Base-by-base conservation (phyloP, 1,140 invertebrate species). In the Conus betulinus region DNA sequence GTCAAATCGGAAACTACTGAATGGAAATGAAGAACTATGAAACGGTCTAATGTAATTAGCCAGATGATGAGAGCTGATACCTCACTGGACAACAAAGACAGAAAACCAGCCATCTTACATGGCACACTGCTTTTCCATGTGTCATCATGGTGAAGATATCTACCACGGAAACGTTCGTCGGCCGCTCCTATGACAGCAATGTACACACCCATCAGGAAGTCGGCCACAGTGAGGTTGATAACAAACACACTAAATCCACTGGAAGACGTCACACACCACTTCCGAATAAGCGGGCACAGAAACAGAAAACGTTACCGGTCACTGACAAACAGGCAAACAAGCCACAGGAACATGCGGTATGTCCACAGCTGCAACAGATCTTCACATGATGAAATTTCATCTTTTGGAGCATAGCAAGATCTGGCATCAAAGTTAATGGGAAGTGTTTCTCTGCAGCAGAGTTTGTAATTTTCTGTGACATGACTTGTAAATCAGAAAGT, bases 361-460 rank as follows among this genome's bases (percentile, higher is more conserved):
- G 87, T 15, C 39, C 85, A 63, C 20, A 85, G 85, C 25, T 82
- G 57, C 51, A 92, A 85, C 39, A 92, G 60, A 60, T 92, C 88
- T 25, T 86, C 84, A 85, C 92, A 92, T 0, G 92, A 92, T 13
- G 92, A 92, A 67, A 92, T 87, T 78, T 89, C 88, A 53, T 89
- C 85, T 23, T 39, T 60, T 20, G 88, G 88, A 51, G 88, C 88
- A 76, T 84, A 60, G 52, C 88, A 89, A 17, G 23, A 63, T 7
- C 8, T 23, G 5, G 8, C 60, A 5, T 85, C 23, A 51, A 91
- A 89, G 10, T 79, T 39, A 6, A 51, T 8, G 27, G 90, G 90
- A 84, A 88, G 90, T 11, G 87, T 57, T 23, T 55, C 25, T 52
- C 53, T 71, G 76, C 92, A 92, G 53, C 92, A 92, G 25, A 92